Evolutionary conservation across 2,797 vertebrate genomes (phyloP), one percentile per base, ranked within the genome.

Genomic region (Darevskia mixta): DNA sequence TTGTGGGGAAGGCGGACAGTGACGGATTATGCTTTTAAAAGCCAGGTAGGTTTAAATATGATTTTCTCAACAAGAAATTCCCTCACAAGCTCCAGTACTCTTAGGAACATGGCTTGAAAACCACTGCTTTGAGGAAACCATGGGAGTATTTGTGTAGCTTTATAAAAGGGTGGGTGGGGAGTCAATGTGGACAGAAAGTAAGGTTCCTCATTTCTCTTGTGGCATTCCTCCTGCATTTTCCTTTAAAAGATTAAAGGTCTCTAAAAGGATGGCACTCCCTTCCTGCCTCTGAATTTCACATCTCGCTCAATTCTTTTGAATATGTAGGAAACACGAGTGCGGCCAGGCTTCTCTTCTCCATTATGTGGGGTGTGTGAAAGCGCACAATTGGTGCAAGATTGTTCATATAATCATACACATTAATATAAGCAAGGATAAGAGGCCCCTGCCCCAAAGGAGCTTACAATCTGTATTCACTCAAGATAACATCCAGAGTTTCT

Each of bases 341-440:
- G 7, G 32, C 49, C 17, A 43, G 10, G 10, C 7, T 32, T 73
- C 23, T n/a, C n/a, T 35, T 23, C 13, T 58, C 67, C 18, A 20
- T 61, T n/a, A 43, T 45, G 38, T 86, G 29, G 3, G 64, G 41
- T 4, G 45, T 11, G 29, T n/a, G 3, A 79, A n/a, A 55, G 49
- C 13, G 49, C 49, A 55, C 49, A 55, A 55, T 55, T 55, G 49
- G 49, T 55, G 49, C 49, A 55, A 10, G 49, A 55, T 55, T 55
- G 49, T 1, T 55, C 49, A 55, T 55, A 55, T 55, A 55, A 55
- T 64, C 79, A 73, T 84, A 38, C 41, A 79, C 11, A 66, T 27
- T 13, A 77, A 77, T 32, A 67, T 77, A 88, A 20, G 18, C 23
- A 80, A 45, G 41, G 85, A 86, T 13, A 75, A 79, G 38, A 83